Base-by-base conservation (phyloP, 35 echinoderm and acorn worm species). In the Strongylocentrotus purpuratus region DNA sequence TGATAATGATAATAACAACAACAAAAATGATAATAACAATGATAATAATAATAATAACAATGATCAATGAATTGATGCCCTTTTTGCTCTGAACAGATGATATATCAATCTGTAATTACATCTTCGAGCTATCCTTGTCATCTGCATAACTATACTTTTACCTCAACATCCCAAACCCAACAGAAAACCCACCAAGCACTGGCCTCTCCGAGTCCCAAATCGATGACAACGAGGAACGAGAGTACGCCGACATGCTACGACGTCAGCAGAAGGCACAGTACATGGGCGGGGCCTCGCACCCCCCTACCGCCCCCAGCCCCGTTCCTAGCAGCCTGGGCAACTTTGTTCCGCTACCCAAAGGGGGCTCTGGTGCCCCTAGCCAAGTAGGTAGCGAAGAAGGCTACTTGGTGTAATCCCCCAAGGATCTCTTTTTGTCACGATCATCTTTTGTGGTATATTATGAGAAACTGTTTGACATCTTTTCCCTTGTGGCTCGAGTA, bases 371-470 rank as follows among this genome's bases (percentile, higher is more conserved):
- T 31, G 91, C 31, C 85, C 71, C 88, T 31, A 95, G 91, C 91
- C 90, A 92, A 47, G 95, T 95, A 50, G 96, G 95, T 15, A 98
- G 97, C 88, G 96, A 98, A 86, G 96, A 98, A 46, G 97, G 97
- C 28, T 98, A 95, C 86, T 94, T 98, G n/a, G 97, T 98, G 14
- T 98, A 50, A 94, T 46, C 28, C 32, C 87, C 11, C 17, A 31
- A 33, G 13, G 33, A 89, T 89, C 22, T 28, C 20, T 7, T 78
- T 78, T 78, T n/a, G 0, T 8, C 4, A 6, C 25, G 20, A n/a
- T 78, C 65, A 28, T 78, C 22, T 78, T 78, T n/a, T 78, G 22
- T 78, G 7, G 20, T 78, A 78, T 0, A 41, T 41, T 1, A 41
- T 41, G 35, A 41, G 35, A 41, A n/a, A n/a, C 35, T 41, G 35